Evolutionary conservation across 2,113 vertebrate genomes (phyloP).

Genomic region (Prietella phreatophila): DNA sequence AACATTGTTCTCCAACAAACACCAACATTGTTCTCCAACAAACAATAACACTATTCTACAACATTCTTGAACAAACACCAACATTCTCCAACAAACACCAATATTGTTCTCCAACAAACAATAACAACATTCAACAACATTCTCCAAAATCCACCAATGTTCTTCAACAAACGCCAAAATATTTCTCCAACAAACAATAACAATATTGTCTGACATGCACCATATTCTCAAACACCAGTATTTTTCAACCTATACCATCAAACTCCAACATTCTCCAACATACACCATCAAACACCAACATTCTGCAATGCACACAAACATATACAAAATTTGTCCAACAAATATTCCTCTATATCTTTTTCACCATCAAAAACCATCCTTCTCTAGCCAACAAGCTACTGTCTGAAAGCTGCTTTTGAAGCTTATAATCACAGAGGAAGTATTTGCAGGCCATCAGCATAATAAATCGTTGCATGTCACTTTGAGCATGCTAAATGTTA

Average conservation of each 20-base stretch:
- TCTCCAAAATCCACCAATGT: too few relatives aligned
- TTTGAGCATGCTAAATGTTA: too few relatives aligned
- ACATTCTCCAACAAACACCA: not conserved
- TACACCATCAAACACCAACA: not conserved
- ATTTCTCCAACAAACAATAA: not conserved
- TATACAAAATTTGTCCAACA: not conserved
- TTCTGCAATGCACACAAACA: not conserved
- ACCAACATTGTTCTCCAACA: not conserved
- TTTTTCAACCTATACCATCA: not conserved
- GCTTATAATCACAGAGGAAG: too few relatives aligned
- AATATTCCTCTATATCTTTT: too few relatives aligned
- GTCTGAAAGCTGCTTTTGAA: too few relatives aligned
- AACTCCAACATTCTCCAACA: not conserved
- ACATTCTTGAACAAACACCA: not conserved
- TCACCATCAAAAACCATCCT: too few relatives aligned
- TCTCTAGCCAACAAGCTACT: too few relatives aligned
- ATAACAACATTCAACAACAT: too few relatives aligned
- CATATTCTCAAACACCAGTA: not conserved
- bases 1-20: not conserved
- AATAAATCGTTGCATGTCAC: too few relatives aligned
- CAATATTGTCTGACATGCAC: not conserved
- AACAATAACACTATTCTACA: not conserved
- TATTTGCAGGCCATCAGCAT: too few relatives aligned
- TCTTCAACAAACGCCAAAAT: too few relatives aligned
- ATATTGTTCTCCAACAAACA: too few relatives aligned